Evolutionary conservation across 2,113 vertebrate genomes (phyloP).

Genomic region (Chelonoidis abingdonii): DNA sequence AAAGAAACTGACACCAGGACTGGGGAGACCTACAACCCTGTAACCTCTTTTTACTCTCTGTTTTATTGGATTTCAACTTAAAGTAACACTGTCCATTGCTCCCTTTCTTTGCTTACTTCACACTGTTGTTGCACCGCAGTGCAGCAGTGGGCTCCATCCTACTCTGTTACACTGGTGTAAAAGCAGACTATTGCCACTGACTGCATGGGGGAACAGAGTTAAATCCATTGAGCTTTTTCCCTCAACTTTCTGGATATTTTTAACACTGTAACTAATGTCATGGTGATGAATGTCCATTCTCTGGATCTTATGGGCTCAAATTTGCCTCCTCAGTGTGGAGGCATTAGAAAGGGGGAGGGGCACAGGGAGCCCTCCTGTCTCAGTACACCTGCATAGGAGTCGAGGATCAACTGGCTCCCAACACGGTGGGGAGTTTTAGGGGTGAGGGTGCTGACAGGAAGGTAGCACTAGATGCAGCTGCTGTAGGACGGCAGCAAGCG

Average conservation of each 20-base stretch:
- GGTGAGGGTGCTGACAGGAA: not conserved
- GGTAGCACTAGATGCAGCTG: not conserved
- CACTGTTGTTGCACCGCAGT: not conserved
- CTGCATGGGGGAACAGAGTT: not conserved
- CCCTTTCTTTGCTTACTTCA: not conserved
- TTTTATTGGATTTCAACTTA: not conserved
- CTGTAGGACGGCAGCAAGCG: not conserved
- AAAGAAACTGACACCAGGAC: not conserved
- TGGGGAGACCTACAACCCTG: not conserved
- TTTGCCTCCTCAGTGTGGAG: not conserved
- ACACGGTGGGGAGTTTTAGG: not conserved
- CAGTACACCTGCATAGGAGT: not conserved
- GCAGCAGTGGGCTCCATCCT: not conserved
- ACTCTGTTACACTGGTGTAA: not conserved
- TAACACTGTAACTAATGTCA: not conserved
- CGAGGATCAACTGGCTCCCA: not conserved
- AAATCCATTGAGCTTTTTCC: not conserved
- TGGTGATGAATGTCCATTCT: not conserved
- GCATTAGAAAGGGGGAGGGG: not conserved
- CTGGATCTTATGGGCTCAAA: not conserved
- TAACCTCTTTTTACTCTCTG: not conserved
- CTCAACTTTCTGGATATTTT: not conserved
- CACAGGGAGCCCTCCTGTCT: not conserved
- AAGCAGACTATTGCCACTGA: not conserved
- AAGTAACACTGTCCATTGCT: not conserved